phyloP scores from a whole-genome alignment of 2,888 invertebrate species.

The Cephus spinipes region DNA sequence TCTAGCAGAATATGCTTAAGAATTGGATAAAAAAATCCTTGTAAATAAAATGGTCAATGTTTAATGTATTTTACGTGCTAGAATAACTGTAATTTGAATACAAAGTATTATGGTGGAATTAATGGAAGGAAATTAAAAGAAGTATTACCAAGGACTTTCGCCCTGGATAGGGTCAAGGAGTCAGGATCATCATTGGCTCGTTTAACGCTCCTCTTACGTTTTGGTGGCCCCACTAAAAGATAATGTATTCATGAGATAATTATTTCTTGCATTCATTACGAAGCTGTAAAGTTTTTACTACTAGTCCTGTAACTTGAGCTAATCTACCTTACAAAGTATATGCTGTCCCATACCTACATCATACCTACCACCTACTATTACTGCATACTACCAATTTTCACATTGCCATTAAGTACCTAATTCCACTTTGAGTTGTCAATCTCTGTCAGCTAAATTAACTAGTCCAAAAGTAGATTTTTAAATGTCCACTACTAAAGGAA shows the following conservation, averaged over 20 bases:
- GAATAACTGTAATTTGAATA: not conserved
- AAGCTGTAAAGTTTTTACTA: conserved; percentile 56
- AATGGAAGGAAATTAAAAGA: not conserved
- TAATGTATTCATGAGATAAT: conserved; percentile 64
- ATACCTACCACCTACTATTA: not conserved
- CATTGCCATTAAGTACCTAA: not conserved
- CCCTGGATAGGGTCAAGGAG: conserved; percentile 1
- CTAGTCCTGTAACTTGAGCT: conserved; percentile 37
- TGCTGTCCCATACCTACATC: not conserved
- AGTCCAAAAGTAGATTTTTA: not conserved
- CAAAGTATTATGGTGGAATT: not conserved
- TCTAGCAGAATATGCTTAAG: not conserved
- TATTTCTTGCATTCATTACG: conserved; percentile 61
- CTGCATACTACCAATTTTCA: not conserved
- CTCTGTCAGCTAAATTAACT: not conserved
- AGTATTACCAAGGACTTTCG: not conserved
- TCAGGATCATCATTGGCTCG: conserved; percentile 11
- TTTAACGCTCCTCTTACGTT: conserved; percentile 48
- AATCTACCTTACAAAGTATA: conserved; percentile 53
- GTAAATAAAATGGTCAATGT: not conserved
- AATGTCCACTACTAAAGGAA: not conserved
- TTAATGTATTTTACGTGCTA: not conserved
- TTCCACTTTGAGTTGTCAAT: not conserved
- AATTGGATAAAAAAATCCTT: not conserved
- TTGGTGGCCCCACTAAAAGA: conserved; percentile 52